A percentile compares a stretch with the other conserved stretches of the same genome.
Evolutionary conservation across 1,140 invertebrate genomes (phyloP).

Genomic region (Bombyx mori): DNA sequence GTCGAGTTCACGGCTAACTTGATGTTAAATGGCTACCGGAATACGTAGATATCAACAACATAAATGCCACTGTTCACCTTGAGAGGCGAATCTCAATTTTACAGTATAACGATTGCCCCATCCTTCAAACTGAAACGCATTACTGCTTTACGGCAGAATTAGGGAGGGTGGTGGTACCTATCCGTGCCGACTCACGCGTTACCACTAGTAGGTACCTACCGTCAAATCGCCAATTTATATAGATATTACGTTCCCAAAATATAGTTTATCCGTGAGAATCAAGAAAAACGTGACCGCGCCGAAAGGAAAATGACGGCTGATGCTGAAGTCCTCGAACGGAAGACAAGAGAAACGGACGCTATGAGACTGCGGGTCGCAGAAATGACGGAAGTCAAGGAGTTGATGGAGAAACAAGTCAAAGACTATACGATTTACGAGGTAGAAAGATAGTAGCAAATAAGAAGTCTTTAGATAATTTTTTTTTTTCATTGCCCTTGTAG

Average conservation of each 20-base stretch:
- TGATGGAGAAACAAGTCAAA: slow-evolving; percentile 69
- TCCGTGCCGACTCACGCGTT: too few relatives aligned
- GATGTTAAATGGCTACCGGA: too few relatives aligned
- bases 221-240: not conserved
- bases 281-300: slow-evolving; percentile 72
- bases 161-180: too few relatives aligned
- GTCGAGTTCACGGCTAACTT: too few relatives aligned
- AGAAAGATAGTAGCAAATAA: not conserved
- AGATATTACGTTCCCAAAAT: not conserved
- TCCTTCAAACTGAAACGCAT: too few relatives aligned
- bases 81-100: too few relatives aligned
- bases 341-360: slow-evolving; percentile 50
- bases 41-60: too few relatives aligned
- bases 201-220: too few relatives aligned
- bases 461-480: not conserved
- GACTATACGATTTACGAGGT: slow-evolving; percentile 72
- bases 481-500: too few relatives aligned
- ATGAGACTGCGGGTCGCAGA: slow-evolving; percentile 55
- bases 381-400: slow-evolving; percentile 60
- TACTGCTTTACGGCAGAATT: too few relatives aligned
- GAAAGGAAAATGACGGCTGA: slow-evolving; percentile 70
- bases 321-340: slow-evolving; percentile 47
- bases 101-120: too few relatives aligned
- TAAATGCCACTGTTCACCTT: too few relatives aligned
- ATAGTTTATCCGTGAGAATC: slow-evolving; percentile 72